Evolutionary conservation across 2,888 invertebrate species (phyloP).

Genomic region (Xestia xanthographa): DNA sequence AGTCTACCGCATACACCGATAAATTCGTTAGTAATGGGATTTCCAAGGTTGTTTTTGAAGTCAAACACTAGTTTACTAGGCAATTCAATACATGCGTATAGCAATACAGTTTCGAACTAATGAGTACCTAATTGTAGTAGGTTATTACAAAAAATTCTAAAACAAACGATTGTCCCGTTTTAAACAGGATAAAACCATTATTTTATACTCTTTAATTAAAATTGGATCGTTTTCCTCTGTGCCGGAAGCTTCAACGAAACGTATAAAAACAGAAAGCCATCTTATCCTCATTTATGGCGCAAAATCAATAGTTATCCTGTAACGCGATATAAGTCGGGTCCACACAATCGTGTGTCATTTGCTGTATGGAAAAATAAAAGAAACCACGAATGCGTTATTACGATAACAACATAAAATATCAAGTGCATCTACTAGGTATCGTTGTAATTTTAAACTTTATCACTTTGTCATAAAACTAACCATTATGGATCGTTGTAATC

Average conservation of each 20-base stretch:
- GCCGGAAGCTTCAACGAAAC: not conserved
- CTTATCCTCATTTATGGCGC: conserved; percentile 2
- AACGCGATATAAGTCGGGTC: not conserved
- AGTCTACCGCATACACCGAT: not conserved
- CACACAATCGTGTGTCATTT: not conserved
- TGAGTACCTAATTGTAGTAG: not conserved
- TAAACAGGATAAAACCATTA: conserved; percentile 5
- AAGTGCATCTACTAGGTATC: not conserved
- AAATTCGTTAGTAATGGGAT: not conserved
- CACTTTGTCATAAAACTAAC: too few species aligned
- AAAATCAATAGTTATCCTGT: conserved; percentile 15
- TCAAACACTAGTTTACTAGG: not conserved
- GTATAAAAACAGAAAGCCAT: conserved; percentile 1
- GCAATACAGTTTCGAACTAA: not conserved
- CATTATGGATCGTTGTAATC: too few species aligned
- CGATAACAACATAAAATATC: not conserved
- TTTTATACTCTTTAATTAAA: not conserved
- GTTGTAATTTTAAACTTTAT: conserved; percentile 16
- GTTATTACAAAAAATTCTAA: too few species aligned
- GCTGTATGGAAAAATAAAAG: not conserved
- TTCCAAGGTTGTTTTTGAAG: not conserved
- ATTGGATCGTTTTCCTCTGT: not conserved
- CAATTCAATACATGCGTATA: not conserved
- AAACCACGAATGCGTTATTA: conserved; percentile 1
- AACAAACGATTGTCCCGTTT: not conserved